Base-by-base conservation (phyloP, 2,797 vertebrate species). In the Rachycentron canadum region DNA sequence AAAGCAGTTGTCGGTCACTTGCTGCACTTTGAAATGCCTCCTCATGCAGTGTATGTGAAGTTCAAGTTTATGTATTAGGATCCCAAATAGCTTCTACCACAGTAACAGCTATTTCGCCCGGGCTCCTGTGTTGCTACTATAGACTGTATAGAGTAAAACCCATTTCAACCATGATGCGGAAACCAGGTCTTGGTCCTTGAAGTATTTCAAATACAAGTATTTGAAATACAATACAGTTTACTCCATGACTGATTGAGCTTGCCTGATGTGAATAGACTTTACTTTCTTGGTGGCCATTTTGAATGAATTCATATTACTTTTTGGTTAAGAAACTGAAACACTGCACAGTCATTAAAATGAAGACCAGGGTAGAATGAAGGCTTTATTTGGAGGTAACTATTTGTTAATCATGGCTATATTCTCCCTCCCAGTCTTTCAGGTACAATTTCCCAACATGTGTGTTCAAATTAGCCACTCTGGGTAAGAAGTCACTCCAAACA, bases 161-260 rank as follows among this genome's bases (percentile, higher is more conserved):
- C 28, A 68, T 90, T 91, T 92, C 89, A 94, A 89, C 86, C 89
- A 80, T 30, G 49, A 63, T 34, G 14, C 23, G 25, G 13, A 3
- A 16, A 73, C 65, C 38, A 38, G 21, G 55, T 68, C 72, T 71
- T 64, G 50, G 69, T 65, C 76, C 38, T 26, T 58, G 0, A 23
- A 63, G 66, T 70, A 74, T 78, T 85, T 68, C 64, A 84, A 85
- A 80, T 70, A n/a, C n/a, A n/a, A n/a, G n/a, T n/a, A n/a, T n/a
- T n/a, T n/a, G 36, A 25, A 68, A 89, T 80, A 73, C 83, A 73
- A 82, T 67, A 14, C 11, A 52, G 5, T 8, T 61, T 71, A 71
- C 76, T 84, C 78, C 75, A 53, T 76, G 74, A 78, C 7, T 52
- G 56, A 41, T 53, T 86, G 84, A 88, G 76, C 7, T 82, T 81